Percentiles rank a stretch among this genome's conserved stretches.
Evolutionary conservation across 1,140 invertebrate species (phyloP).

Genomic region (Belonocnema kinseyi): DNA sequence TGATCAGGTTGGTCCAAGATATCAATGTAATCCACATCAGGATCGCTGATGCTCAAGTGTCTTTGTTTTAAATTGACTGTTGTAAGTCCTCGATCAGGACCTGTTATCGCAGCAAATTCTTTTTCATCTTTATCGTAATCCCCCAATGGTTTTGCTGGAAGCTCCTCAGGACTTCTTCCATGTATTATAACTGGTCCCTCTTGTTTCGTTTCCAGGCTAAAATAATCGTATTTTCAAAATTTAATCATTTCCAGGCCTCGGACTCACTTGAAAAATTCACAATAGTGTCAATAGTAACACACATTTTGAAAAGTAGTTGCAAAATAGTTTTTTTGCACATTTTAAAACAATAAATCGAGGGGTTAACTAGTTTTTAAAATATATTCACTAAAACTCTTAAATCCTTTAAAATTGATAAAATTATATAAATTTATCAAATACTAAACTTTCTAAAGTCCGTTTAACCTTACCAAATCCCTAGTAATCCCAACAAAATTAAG

Average conservation of each 20-base stretch:
- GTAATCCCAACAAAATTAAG: no score
- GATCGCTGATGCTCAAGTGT: conserved; percentile 80
- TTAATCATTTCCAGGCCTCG: background rate
- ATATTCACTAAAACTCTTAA: no score
- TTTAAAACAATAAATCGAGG: no score
- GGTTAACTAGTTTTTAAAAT: no score
- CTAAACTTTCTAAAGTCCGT: no score
- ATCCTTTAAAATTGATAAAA: no score
- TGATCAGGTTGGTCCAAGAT: conserved; percentile 78
- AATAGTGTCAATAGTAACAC: no score
- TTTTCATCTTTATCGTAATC: conserved; percentile 75
- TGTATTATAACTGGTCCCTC: conserved; percentile 80
- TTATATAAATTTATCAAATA: no score
- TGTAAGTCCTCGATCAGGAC: conserved; percentile 86
- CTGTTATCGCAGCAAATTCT: conserved; percentile 83
- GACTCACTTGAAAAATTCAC: no score
- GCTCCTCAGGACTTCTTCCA: conserved; percentile 81
- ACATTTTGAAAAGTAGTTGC: no score
- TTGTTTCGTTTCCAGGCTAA: conserved; percentile 68
- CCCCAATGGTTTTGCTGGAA: conserved; percentile 78
- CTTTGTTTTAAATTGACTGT: conserved; percentile 82
- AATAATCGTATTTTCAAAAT: conserved; percentile 33
- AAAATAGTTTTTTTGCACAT: no score
- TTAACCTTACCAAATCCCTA: no score
- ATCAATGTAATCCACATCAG: conserved; percentile 87